Base-by-base conservation (phyloP, 2,888 invertebrate genomes). In the Willowsia nigromaculata region DNA sequence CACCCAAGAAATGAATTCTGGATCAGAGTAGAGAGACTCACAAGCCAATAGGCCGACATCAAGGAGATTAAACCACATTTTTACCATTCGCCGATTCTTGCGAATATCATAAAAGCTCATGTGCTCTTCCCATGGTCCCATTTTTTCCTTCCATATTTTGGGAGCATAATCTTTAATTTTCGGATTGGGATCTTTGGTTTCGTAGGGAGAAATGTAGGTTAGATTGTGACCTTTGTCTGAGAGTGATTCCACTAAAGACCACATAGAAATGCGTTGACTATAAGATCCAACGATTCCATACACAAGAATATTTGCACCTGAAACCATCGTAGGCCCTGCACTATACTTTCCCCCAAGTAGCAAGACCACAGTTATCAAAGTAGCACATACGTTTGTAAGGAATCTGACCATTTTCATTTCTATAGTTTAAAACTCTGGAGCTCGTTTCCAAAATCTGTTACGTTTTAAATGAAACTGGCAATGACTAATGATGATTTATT, bases 1-100 rank as follows among this genome's bases (percentile, higher is more conserved):
- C n/a, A 90, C 43, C 91, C 91, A 91, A 0, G 74, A 27, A 7
- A 90, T 4, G 65, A 88, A 88, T 59, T 89, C 90, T 2, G 15
- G 25, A 18, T 88, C 87, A 13, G 50, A 25, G 22, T 88, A 78
- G 7, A 91, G 33, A 0, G 33, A 18, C 30, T 90, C 50, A 43
- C 90, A 90, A 5, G 85, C 30, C 0, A 18, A 4, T 5, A 47
- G 9, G 0, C 90, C 85, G 15, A 85, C 43, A 7, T 62, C 50
- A 9, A 13, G 43, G 1, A 86, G 65, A 3, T 27, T 6, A 43
- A 37, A 68, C 68, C 68, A 87, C 68, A 68, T 68, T 27, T 27
- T 11, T 7, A 27, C 25, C 25, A 40, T 40, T 40, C 18, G 0
- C 13, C 13, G 3, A n/a, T 47, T 80, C 25, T 80, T 86, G 30